Evolutionary conservation across 2,113 vertebrate genomes (phyloP), one percentile per base, ranked within the genome.

Genomic region (Percopsis transmontana): DNA sequence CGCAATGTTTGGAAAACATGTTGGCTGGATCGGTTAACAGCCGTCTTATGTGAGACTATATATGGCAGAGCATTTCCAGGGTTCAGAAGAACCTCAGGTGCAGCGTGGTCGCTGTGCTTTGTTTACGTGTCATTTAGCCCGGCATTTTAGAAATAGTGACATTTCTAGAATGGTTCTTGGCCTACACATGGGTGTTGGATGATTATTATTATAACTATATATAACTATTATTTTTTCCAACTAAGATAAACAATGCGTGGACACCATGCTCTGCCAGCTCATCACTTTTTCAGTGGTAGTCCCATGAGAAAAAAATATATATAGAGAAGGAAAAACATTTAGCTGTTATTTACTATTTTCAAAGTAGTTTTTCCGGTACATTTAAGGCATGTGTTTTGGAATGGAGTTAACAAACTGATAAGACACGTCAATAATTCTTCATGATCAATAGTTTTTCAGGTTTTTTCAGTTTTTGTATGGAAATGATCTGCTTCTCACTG

Each of bases 171-270:
- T 24, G 53, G 59, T 75, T 89, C 76, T 79, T 84, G 74, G 83
- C 67, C 76, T 76, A 52, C 74, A 60, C 75, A 82, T 76, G 18
- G 64, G 58, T 74, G 72, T 76, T 62, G 71, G 70, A 77, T 75
- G 64, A 87, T 76, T 88, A 73, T 86, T 63, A 80, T 74, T 75
- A 80, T 33, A 33, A 33, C 27, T 33, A 33, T 33, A 33, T 33
- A 62, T 77, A 67, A 68, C 76, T 87, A 58, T 85, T 85, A 86
- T 88, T 85, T 86, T 88, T 89, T 79, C 74, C 66, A 56, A 74
- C 58, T 80, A 80, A 88, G 88, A 90, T 86, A 79, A 87, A 88
- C 74, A 88, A 85, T 70, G 58, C 56, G 72, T 55, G 47, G 41
- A 74, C 69, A 77, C 62, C 51, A 18, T 77, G 72, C 55, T 72